Evolutionary conservation across 2,113 vertebrate species (phyloP).

Genomic region (Polypterus senegalus): DNA sequence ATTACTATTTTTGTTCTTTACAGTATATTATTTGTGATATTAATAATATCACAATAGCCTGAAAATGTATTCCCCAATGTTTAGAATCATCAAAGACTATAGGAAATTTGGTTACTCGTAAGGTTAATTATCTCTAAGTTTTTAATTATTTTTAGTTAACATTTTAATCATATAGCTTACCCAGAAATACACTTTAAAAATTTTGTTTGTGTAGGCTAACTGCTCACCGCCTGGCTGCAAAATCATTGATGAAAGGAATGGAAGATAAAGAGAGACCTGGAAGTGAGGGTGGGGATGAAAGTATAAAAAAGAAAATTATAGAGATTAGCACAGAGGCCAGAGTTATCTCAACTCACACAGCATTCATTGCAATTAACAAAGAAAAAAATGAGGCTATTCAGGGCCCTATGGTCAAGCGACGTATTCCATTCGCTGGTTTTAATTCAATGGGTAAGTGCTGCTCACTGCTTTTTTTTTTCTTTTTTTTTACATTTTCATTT

Average conservation of each 20-base stretch:
- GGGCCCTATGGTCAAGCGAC: constrained; percentile 30
- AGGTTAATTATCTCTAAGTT: no score
- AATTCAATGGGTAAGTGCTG: no score
- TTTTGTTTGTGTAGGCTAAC: constrained; percentile 38
- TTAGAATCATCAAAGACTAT: neutral
- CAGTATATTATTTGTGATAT: neutral
- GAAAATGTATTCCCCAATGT: neutral
- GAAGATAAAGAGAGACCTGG: constrained; percentile 28
- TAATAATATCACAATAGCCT: neutral
- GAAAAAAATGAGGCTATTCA: constrained; percentile 27
- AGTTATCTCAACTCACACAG: constrained; percentile 55
- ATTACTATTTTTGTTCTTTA: neutral
- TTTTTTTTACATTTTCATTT: neutral
- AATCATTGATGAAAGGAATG: constrained; percentile 42
- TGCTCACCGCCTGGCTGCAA: constrained; percentile 57
- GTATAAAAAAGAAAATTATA: constrained; percentile 35
- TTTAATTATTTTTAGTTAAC: no score
- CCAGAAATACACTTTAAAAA: no score
- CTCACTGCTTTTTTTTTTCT: neutral
- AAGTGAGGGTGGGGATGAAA: constrained; percentile 5
- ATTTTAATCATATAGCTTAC: no score
- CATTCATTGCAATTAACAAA: constrained; percentile 56
- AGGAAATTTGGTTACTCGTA: no score
- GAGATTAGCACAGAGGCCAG: constrained; percentile 53
- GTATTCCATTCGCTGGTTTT: no score